phyloP scores from a whole-genome alignment of 2,113 vertebrate species.

The Larimichthys crocea region DNA sequence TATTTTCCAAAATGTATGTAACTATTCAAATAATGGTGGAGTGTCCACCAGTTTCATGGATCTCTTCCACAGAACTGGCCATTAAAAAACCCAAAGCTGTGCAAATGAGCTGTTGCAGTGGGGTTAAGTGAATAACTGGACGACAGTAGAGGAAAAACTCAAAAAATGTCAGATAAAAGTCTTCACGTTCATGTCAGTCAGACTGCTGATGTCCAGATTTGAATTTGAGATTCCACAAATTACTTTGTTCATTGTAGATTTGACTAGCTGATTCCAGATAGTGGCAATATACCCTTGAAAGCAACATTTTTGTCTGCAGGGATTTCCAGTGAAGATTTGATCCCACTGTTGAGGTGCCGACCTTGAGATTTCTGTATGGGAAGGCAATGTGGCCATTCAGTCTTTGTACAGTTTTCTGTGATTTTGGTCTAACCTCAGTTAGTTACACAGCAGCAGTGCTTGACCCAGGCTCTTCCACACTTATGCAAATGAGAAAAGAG shows the following conservation, averaged over 20 bases:
- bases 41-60: not conserved
- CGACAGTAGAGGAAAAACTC: too few species aligned
- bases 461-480: not conserved
- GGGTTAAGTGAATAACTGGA: too few species aligned
- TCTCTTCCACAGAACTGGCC: too few species aligned
- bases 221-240: not conserved
- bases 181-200: not conserved
- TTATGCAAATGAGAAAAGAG: too few species aligned
- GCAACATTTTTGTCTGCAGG: not conserved
- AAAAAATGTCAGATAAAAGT: too few species aligned
- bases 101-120: too few species aligned
- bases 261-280: not conserved
- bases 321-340: not conserved
- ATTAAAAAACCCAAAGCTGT: too few species aligned
- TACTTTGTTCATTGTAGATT: not conserved
- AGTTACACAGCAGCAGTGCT: not conserved
- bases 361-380: not conserved
- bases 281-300: not conserved
- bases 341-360: not conserved
- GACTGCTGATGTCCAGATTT: not conserved
- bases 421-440: not conserved
- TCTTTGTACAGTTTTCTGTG: too few species aligned
- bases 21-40: not conserved
- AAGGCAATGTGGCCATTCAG: not conserved
- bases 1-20: too few species aligned